Evolutionary conservation across 2,888 invertebrate genomes (phyloP).

Genomic region (Hermodice carunculata): DNA sequence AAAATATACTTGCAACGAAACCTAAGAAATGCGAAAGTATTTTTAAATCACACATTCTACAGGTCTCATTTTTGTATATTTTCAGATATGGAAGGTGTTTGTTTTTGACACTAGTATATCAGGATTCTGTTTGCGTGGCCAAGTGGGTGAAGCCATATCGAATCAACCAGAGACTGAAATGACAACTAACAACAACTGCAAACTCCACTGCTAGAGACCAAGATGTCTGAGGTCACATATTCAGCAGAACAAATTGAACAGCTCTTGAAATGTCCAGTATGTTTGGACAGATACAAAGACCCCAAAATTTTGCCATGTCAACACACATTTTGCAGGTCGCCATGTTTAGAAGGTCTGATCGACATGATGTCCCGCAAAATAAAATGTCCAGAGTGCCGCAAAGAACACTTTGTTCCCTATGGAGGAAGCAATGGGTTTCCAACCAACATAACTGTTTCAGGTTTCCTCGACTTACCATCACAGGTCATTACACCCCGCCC

Average conservation of each 20-base stretch:
- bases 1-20: too few species aligned
- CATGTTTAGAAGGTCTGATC: conserved; percentile 90
- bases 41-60: too few species aligned
- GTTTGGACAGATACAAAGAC: conserved; percentile 95
- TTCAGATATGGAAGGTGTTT: too few species aligned
- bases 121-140: too few species aligned
- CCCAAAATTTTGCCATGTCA: conserved; percentile 99
- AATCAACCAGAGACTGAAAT: too few species aligned
- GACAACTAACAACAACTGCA: too few species aligned
- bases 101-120: too few species aligned
- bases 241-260: conserved; percentile 77
- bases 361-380: conserved; percentile 79
- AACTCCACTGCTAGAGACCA: too few species aligned
- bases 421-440: conserved; percentile 92
- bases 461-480: conserved; percentile 94
- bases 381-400: conserved; percentile 98
- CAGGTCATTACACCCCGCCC: conserved; percentile 71
- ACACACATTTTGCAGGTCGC: conserved; percentile 99
- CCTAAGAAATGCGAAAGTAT: too few species aligned
- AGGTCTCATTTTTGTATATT: too few species aligned
- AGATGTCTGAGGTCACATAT: too few species aligned
- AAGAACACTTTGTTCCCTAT: conserved; percentile 97
- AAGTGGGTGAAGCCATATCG: too few species aligned
- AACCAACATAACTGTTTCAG: conserved; percentile 94
- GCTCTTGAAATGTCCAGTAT: conserved; percentile 97